Evolutionary conservation across 2,113 vertebrate genomes (phyloP).

Genomic region (Neofelis nebulosa): DNA sequence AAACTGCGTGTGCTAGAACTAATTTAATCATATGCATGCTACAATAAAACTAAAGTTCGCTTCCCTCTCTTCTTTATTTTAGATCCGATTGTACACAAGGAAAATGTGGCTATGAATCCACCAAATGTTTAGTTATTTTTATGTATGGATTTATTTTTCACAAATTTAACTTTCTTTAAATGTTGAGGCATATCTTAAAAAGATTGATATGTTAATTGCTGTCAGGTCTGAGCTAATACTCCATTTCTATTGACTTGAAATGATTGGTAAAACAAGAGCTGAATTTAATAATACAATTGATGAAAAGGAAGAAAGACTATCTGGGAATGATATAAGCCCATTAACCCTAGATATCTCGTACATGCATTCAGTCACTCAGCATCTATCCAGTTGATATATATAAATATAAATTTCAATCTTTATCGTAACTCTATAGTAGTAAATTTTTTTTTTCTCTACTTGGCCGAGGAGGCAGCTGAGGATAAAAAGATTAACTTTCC

Average conservation of each 20-base stretch:
- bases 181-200: background rate
- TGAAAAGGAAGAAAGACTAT: background rate
- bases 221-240: background rate
- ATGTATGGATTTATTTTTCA: constrained; percentile 5
- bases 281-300: background rate
- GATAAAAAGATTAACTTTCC: background rate
- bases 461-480: background rate
- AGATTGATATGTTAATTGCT: background rate
- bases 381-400: background rate
- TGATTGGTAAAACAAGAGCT: background rate
- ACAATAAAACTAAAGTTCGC: background rate
- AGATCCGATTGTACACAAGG: background rate
- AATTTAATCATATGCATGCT: background rate
- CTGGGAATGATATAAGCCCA: background rate
- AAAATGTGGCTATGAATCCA: background rate
- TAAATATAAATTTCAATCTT: background rate
- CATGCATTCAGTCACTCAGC: background rate
- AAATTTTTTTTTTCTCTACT: background rate
- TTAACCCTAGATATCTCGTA: background rate
- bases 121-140: background rate
- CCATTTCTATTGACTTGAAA: constrained; percentile 9
- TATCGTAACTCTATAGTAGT: background rate
- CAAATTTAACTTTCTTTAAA: background rate
- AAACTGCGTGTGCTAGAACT: background rate
- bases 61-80: background rate